phyloP scores from a whole-genome alignment of 2,888 invertebrate species.

The Platycheirus rosarum region DNA sequence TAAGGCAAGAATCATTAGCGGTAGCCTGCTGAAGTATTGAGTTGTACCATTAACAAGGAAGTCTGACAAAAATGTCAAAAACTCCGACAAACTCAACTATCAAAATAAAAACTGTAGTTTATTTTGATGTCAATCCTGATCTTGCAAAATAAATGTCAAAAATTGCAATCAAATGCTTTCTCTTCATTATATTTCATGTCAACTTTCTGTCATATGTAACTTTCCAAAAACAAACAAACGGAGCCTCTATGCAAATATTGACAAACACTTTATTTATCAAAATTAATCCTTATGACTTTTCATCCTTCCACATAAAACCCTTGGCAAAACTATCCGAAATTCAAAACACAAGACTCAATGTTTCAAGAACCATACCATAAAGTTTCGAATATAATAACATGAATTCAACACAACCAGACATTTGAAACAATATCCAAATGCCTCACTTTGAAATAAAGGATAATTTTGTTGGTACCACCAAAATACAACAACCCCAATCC shows the following conservation, averaged over 20 bases:
- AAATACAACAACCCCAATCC: not conserved
- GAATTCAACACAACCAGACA: not conserved
- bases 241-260: slow-evolving; percentile 16
- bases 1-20: too few species aligned
- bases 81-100: too few species aligned
- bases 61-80: too few species aligned
- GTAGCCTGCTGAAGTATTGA: too few species aligned
- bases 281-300: slow-evolving; percentile 52
- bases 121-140: too few species aligned
- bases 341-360: slow-evolving; percentile 40
- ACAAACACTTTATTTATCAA: slow-evolving; percentile 17
- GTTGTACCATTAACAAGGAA: too few species aligned
- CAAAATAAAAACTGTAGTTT: too few species aligned
- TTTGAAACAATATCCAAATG: slow-evolving; percentile 15
- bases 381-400: not conserved
- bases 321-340: not conserved
- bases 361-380: not conserved
- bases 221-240: slow-evolving; percentile 6
- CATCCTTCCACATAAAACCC: not conserved
- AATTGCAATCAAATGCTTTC: not conserved
- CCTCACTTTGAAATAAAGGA: not conserved
- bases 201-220: not conserved
- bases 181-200: not conserved
- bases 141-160: not conserved
- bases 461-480: slow-evolving; percentile 9